A percentile compares a stretch with the other conserved stretches of the same genome.
Evolutionary conservation across 2,113 vertebrate genomes (phyloP).

Genomic region (Sprattus sprattus): DNA sequence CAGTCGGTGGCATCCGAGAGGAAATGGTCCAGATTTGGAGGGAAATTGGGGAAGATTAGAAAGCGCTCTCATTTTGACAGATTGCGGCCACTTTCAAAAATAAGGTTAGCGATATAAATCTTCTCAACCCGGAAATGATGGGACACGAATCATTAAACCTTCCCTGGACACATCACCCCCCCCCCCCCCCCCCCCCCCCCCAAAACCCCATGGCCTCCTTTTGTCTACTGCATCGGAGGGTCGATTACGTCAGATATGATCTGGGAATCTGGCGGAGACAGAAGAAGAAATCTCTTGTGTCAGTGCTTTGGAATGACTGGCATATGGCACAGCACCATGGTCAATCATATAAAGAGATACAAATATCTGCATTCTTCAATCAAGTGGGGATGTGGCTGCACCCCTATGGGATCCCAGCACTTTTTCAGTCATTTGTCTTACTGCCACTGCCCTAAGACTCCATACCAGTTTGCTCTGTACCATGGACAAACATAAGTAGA

Average conservation of each 20-base stretch:
- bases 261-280: neutral
- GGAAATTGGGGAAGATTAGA: neutral
- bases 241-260: neutral
- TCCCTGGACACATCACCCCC: neutral
- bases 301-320: neutral
- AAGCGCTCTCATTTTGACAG: conserved; percentile 2
- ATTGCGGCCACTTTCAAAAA: conserved; percentile 5
- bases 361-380: neutral
- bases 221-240: neutral
- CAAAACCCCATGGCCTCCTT: neutral
- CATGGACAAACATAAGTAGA: no score
- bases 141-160: neutral
- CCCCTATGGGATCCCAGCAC: no score
- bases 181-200: neutral
- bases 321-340: neutral
- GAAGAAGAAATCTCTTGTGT: neutral
- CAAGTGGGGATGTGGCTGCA: no score
- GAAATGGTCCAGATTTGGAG: neutral
- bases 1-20: neutral
- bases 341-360: neutral
- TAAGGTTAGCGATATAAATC: conserved; percentile 24
- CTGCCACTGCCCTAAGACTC: no score
- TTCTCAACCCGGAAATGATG: conserved; percentile 16
- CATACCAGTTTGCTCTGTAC: no score
- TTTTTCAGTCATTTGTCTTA: no score